These are phyloP conservation scores for Metellina segmentata DNA, from an alignment of 2,888 invertebrate genomes.

Conservation along the genomic window DNA sequence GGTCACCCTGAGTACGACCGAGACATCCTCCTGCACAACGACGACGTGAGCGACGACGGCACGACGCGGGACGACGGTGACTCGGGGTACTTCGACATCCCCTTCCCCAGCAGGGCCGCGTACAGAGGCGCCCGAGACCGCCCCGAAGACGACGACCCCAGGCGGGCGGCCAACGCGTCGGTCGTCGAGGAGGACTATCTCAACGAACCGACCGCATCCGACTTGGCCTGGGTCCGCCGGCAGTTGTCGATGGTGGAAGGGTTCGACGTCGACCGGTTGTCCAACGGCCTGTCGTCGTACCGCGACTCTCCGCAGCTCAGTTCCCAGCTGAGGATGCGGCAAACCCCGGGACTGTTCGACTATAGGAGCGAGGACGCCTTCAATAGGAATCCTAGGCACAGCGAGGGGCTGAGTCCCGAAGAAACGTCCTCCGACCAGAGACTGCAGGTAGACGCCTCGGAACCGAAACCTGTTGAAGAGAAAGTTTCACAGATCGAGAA, in stretches of 20 bases:
- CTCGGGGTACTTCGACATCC: constrained; percentile 53
- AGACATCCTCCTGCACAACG: constrained; percentile 61
- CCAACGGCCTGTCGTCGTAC: constrained; percentile 23
- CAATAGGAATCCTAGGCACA: constrained; percentile 25
- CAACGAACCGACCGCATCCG: constrained; percentile 55
- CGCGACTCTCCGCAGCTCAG: neutral
- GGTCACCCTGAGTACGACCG: constrained; percentile 54
- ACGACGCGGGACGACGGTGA: constrained; percentile 1
- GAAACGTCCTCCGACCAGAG: neutral
- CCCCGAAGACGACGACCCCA: neutral
- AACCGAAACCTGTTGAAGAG: neutral
- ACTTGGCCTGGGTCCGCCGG: constrained; percentile 47
- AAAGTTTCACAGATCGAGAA: neutral
- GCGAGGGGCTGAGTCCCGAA: constrained; percentile 47
- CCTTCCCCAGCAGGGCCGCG: constrained; percentile 7
- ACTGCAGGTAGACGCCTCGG: neutral
- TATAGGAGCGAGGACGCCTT: constrained; percentile 4
- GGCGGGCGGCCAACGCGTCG: constrained; percentile 12
- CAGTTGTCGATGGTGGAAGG: constrained; percentile 54
- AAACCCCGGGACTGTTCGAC: constrained; percentile 20
- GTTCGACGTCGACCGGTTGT: constrained; percentile 16
- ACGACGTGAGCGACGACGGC: constrained; percentile 54
- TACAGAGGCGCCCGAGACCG: constrained; percentile 38
- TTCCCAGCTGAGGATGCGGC: constrained; percentile 46
- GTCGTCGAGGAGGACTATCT: constrained; percentile 28